Base-by-base conservation (phyloP, 2,797 vertebrate genomes). In the Mustela erminea region DNA sequence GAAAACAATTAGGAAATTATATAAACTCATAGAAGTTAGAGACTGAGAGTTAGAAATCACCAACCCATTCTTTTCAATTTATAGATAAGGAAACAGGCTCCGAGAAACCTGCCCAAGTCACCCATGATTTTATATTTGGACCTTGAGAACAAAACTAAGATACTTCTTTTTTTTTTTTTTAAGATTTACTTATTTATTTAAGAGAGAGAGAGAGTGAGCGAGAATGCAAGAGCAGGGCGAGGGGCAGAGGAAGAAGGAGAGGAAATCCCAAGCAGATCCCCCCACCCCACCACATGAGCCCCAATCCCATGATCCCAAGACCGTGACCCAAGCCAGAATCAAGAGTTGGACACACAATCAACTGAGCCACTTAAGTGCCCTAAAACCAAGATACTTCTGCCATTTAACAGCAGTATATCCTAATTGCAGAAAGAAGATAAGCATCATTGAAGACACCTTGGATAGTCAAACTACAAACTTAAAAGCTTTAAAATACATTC, bases 401-500 rank as follows among this genome's bases (percentile, higher is more conserved):
- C 81, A 85, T 72, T 56, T 49, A 81, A 29, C 8, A 38, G 29
- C 32, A 66, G 7, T n/a, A 74, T 75, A 95, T 10, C 38, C 66
- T 91, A 95, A 93, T 32, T 80, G 25, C n/a, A 87, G 20, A 41
- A 3, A 4, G 20, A 86, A 82, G 62, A 38, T 93, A 89, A 68
- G 18, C 25, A 81, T 54, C 43, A 5, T 91, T 60, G 72, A 89
- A 95, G n/a, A 43, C 83, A 21, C 84, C 56, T 87, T 92, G n/a
- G 77, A 78, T 74, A 80, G 38, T 95, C 29, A 84, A 85, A 64
- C 29, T 87, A 83, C 14, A 92, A 90, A 74, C n/a, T 82, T 87
- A 32, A 86, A 94, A 83, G 64, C 87, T 87, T 66, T 83, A 17
- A 94, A 90, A 91, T 62, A 90, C 15, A 91, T 85, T 88, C 27